phyloP scores from a whole-genome alignment of 2,888 invertebrate genomes.

The Papilio elwesi region DNA sequence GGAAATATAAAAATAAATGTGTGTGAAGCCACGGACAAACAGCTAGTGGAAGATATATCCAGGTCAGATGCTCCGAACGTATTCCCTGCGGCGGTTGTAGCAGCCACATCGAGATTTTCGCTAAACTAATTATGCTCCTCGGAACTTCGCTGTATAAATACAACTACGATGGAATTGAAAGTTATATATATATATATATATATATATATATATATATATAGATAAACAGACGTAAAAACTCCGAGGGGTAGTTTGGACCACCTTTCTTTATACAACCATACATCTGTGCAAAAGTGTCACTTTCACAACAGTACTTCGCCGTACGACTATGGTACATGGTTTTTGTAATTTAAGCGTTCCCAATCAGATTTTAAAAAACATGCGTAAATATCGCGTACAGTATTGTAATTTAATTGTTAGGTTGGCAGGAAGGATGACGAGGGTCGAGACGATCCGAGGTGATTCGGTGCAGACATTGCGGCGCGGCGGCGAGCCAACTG shows the following conservation, averaged over 20 bases:
- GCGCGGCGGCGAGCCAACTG: constrained; percentile 20
- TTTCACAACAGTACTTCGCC: no score
- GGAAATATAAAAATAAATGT: no score
- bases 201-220: background rate
- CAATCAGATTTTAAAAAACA: no score
- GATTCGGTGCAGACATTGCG: background rate
- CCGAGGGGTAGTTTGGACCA: no score
- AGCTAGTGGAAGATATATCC: background rate
- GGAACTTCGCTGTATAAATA: no score
- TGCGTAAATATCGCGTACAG: background rate
- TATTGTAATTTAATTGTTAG: background rate
- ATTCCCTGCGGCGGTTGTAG: constrained; percentile 6
- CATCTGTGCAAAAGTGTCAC: no score
- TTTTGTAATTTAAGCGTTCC: no score
- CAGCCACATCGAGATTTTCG: background rate
- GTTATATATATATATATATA: background rate
- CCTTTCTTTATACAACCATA: no score
- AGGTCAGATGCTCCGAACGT: constrained; percentile 10
- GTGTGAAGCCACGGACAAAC: no score
- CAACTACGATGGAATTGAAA: background rate
- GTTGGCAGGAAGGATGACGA: background rate
- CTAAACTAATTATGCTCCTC: constrained; percentile 3
- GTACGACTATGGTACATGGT: no score
- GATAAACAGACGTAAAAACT: background rate
- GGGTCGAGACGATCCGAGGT: background rate